phyloP scores from a whole-genome alignment of 2,113 vertebrate species.

The Thomomys bottae region DNA sequence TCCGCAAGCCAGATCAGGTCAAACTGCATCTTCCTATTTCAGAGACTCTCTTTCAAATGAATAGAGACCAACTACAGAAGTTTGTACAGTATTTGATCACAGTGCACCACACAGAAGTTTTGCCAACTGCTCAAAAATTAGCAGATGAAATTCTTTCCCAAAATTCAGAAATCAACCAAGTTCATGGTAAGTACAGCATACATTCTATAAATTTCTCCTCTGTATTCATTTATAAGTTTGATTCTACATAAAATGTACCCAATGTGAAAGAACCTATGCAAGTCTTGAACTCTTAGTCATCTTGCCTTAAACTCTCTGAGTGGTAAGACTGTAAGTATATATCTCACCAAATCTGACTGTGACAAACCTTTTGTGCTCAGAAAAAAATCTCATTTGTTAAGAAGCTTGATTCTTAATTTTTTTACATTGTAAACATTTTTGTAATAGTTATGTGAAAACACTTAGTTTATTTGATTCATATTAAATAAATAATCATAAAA shows the following conservation, averaged over 20 bases:
- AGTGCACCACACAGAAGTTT: conserved; percentile 98
- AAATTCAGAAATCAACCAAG: conserved; percentile 99
- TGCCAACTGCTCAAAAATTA: conserved; percentile 98
- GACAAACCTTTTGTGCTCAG: background rate
- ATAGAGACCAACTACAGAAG: conserved; percentile 98
- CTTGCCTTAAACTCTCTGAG: background rate
- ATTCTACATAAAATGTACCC: background rate
- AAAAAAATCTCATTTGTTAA: conserved; percentile 29
- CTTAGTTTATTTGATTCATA: too few species aligned
- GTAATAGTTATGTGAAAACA: background rate
- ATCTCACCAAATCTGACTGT: background rate
- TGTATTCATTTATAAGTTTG: conserved; percentile 49
- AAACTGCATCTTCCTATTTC: conserved; percentile 99
- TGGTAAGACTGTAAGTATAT: background rate
- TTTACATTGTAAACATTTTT: background rate
- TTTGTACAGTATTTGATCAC: conserved; percentile 99
- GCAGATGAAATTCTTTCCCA: conserved; percentile 99
- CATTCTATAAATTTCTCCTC: conserved; percentile 54
- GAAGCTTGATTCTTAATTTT: background rate
- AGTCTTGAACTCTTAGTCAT: background rate
- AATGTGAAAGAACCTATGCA: background rate
- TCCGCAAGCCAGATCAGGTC: conserved; percentile 98
- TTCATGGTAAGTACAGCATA: conserved; percentile 92
- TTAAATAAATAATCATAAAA: too few species aligned
- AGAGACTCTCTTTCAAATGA: conserved; percentile 99